phyloP scores from a whole-genome alignment of 2,797 vertebrate species.

The Bovichtus diacanthus region DNA sequence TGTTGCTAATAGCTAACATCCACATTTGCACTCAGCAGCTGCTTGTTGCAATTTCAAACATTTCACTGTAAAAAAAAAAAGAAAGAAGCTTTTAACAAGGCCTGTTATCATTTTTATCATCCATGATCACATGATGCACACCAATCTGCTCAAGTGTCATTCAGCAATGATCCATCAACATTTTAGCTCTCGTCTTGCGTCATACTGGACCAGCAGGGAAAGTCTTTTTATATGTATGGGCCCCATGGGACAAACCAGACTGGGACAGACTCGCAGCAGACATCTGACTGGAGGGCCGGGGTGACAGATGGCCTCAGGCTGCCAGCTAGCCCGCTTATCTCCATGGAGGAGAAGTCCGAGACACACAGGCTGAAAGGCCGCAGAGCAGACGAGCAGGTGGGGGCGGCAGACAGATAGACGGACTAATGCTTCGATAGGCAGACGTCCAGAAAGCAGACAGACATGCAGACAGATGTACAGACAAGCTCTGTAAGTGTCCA shows the following conservation, averaged over 20 bases:
- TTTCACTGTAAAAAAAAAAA: slow-evolving; percentile 14
- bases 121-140: not conserved
- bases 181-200: slow-evolving; percentile 16
- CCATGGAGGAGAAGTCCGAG: slow-evolving; percentile 58
- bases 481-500: slow-evolving; percentile 26
- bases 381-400: slow-evolving; percentile 71
- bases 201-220: slow-evolving; percentile 23
- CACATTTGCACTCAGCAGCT: slow-evolving; percentile 28
- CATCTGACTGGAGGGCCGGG: slow-evolving; percentile 59
- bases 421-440: slow-evolving; percentile 68
- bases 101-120: slow-evolving; percentile 6
- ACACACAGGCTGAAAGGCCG: slow-evolving; percentile 63
- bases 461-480: slow-evolving; percentile 55
- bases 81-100: not conserved
- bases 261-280: slow-evolving; percentile 58
- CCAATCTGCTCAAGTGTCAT: not conserved
- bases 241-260: slow-evolving; percentile 59
- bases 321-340: slow-evolving; percentile 78
- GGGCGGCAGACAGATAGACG: slow-evolving; percentile 61
- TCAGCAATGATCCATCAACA: not conserved
- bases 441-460: slow-evolving; percentile 51
- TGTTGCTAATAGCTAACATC: slow-evolving; percentile 35
- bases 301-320: slow-evolving; percentile 77
- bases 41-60: slow-evolving; percentile 19
- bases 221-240: slow-evolving; percentile 42